A percentile compares a stretch with the other conserved stretches of the same genome.
Conservation (phyloP, 1,140 invertebrate genomes). For the Orussus abietinus region DNA sequence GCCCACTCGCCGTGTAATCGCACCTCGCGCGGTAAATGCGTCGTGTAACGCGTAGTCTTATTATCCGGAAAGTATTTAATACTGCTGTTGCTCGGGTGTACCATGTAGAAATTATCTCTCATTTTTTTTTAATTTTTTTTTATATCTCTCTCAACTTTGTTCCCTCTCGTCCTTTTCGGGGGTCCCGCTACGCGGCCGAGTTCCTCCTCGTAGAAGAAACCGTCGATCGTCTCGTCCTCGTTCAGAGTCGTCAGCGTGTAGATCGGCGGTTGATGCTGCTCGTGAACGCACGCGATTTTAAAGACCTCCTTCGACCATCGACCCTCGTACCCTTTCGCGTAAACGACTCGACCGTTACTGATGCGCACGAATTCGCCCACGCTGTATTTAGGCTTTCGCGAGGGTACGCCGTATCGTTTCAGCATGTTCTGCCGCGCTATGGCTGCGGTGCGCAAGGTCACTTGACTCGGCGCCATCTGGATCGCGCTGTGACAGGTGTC, state of each 20-base stretch:
- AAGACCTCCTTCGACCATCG: conserved; percentile 10
- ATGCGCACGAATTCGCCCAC: conserved; percentile 11
- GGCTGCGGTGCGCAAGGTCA: conserved; percentile 11
- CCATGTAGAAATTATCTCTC: conserved; percentile 13
- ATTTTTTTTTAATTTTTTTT: conserved; percentile 2
- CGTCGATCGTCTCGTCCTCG: conserved; percentile 1
- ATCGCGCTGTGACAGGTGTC: conserved; percentile 10
- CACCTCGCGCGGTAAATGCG: conserved; percentile 16
- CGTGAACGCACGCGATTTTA: not conserved
- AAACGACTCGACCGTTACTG: conserved; percentile 8
- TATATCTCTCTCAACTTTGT: not conserved
- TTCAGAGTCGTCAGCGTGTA: conserved; percentile 8
- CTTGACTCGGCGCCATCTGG: conserved; percentile 7
- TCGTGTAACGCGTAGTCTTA: conserved; percentile 20
- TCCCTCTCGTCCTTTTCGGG: not conserved
- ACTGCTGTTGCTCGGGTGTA: conserved; percentile 14
- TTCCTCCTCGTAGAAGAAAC: not conserved
- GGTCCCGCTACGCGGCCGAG: conserved; percentile 1
- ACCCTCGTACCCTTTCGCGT: conserved; percentile 14
- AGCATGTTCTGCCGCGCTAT: not conserved
- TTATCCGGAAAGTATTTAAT: conserved; percentile 27
- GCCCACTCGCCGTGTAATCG: conserved; percentile 16
- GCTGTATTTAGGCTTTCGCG: conserved; percentile 12
- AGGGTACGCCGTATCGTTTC: not conserved
- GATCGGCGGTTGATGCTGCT: not conserved